Conservation (phyloP, 2,113 vertebrate genomes). For the Hydropotes inermis region DNA sequence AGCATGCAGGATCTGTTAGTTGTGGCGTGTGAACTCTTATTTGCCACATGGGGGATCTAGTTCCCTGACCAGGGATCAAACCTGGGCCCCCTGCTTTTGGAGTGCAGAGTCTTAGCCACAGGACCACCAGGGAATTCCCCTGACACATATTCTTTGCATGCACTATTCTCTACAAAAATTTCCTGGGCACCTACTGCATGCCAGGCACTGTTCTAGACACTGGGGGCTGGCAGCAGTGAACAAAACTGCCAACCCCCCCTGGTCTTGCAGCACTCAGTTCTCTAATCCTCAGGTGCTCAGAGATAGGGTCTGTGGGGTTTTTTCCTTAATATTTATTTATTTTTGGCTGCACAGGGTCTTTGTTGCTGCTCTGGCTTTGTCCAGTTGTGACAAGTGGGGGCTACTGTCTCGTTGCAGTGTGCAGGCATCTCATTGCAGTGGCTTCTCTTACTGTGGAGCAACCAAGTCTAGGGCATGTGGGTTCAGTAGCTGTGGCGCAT, state of each 20-base stretch:
- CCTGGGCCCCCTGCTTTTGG: not conserved
- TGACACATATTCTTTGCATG: not conserved
- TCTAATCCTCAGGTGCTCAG: not conserved
- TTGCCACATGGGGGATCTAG: not conserved
- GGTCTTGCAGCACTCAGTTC: not conserved
- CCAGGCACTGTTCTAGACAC: not conserved
- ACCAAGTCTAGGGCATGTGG: rapidly evolving
- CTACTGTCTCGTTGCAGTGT: not conserved
- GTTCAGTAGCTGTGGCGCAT: not conserved
- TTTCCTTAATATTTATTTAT: not conserved
- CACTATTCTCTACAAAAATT: not conserved
- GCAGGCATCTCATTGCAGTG: not conserved
- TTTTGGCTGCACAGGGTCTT: not conserved
- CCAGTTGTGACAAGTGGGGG: not conserved
- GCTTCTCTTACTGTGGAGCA: not conserved
- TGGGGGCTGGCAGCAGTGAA: too few species aligned
- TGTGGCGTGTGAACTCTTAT: not conserved
- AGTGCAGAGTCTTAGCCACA: not conserved
- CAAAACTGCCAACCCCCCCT: not conserved
- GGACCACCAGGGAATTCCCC: not conserved
- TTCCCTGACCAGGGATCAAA: not conserved
- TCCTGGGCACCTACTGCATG: not conserved
- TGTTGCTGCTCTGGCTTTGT: not conserved
- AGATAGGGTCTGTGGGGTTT: not conserved
- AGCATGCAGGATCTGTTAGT: not conserved